Percentiles rank a stretch among this genome's conserved stretches.
phyloP scores from a whole-genome alignment of 2,888 invertebrate genomes.

The Zele albiditarsus region DNA sequence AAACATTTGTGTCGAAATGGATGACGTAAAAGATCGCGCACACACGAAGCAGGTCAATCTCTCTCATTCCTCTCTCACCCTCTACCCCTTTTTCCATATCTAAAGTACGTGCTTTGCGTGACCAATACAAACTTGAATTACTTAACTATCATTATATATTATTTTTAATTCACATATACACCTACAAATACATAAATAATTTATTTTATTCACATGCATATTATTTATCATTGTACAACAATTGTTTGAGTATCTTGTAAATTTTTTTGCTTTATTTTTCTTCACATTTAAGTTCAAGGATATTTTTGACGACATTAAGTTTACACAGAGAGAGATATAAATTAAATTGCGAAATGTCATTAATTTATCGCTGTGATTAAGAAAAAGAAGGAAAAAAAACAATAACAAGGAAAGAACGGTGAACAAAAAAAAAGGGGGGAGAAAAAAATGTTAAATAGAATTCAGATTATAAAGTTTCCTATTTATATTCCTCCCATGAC shows the following conservation, averaged over 20 bases:
- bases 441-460: too few species aligned
- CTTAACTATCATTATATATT: background rate
- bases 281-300: background rate
- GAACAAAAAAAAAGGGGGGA: too few species aligned
- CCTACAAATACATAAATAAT: background rate
- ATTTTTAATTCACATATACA: background rate
- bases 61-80: background rate
- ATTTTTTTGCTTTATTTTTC: background rate
- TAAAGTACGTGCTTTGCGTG: slow-evolving; percentile 25
- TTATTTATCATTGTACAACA: too few species aligned
- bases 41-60: slow-evolving; percentile 48
- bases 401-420: too few species aligned
- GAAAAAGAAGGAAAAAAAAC: background rate
- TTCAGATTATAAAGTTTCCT: background rate
- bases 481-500: background rate
- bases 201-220: too few species aligned
- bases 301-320: too few species aligned
- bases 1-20: background rate
- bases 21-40: slow-evolving; percentile 37
- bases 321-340: too few species aligned
- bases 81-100: background rate
- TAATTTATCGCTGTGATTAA: background rate
- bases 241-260: too few species aligned
- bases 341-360: background rate
- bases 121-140: background rate